These are phyloP conservation scores for Coreoperca whiteheadi DNA, from an alignment of 2,113 vertebrate genomes.

Conservation along the genomic window DNA sequence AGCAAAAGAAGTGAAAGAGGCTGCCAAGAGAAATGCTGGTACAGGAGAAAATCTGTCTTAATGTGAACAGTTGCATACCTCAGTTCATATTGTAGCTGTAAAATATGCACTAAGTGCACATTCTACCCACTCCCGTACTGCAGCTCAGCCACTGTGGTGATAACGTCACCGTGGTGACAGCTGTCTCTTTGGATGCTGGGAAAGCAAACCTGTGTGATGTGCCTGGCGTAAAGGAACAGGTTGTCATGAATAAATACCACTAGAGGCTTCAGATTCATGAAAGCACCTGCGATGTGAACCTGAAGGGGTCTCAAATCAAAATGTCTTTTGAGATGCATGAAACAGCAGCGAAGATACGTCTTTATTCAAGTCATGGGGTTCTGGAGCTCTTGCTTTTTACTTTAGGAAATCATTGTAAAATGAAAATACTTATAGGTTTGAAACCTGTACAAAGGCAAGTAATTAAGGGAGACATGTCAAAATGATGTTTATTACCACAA, in stretches of 20 bases:
- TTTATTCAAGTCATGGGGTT: conserved; percentile 27
- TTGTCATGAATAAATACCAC: conserved; percentile 63
- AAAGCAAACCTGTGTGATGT: conserved; percentile 59
- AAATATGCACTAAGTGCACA: conserved; percentile 14
- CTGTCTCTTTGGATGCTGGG: conserved; percentile 63
- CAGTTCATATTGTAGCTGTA: conserved; percentile 35
- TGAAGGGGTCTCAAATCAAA: conserved; percentile 57
- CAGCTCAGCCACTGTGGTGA: conserved; percentile 39
- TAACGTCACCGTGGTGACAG: conserved; percentile 58
- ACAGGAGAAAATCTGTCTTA: conserved; percentile 29
- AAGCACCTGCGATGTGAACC: conserved; percentile 47
- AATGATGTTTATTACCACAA: conserved; percentile 31
- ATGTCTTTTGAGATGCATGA: conserved; percentile 51
- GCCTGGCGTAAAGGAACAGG: conserved; percentile 54
- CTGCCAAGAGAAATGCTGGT: conserved; percentile 31
- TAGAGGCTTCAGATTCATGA: conserved; percentile 51
- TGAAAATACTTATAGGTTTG: conserved; percentile 4
- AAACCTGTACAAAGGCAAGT: neutral
- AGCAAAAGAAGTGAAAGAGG: conserved; percentile 16
- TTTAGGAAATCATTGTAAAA: neutral
- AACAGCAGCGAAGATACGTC: conserved; percentile 35
- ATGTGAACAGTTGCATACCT: conserved; percentile 41
- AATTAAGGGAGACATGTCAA: neutral
- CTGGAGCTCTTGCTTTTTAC: conserved; percentile 13
- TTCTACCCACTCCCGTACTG: conserved; percentile 14